phyloP scores from a whole-genome alignment of 2,888 invertebrate genomes.

The Morinoia aosen region DNA sequence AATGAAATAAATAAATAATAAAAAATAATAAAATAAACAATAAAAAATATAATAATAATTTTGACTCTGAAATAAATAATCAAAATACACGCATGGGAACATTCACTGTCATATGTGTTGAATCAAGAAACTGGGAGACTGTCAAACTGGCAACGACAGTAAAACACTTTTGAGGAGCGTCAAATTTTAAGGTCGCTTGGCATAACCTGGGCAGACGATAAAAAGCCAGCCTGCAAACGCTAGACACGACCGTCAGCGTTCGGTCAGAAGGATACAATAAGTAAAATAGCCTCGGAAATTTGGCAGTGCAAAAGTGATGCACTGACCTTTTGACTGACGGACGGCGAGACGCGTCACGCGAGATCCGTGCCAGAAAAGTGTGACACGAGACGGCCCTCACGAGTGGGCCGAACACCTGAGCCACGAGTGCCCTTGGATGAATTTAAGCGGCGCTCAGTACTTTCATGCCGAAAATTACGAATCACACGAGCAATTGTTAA shows the following conservation, averaged over 20 bases:
- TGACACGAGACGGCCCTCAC: not conserved
- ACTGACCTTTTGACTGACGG: not conserved
- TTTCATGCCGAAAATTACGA: not conserved
- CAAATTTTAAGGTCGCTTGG: not conserved
- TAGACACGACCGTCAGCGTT: not conserved
- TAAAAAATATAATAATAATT: no score
- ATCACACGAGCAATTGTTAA: not conserved
- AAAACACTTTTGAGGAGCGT: not conserved
- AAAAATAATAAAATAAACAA: no score
- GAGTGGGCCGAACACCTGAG: not conserved
- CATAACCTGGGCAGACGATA: no score
- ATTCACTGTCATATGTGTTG: not conserved
- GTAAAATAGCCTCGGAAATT: not conserved
- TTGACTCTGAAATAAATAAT: no score
- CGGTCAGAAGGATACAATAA: not conserved
- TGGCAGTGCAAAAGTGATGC: not conserved
- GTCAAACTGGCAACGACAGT: not conserved
- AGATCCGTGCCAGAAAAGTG: not conserved
- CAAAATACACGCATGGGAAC: no score
- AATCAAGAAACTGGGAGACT: not conserved
- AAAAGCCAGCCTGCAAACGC: not conserved
- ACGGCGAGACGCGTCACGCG: not conserved
- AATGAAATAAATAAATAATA: no score
- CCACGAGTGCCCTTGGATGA: not conserved
- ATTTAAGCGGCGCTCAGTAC: not conserved